These are phyloP conservation scores for Tyto alba DNA, from an alignment of 2,113 vertebrate genomes.

Conservation along the genomic window DNA sequence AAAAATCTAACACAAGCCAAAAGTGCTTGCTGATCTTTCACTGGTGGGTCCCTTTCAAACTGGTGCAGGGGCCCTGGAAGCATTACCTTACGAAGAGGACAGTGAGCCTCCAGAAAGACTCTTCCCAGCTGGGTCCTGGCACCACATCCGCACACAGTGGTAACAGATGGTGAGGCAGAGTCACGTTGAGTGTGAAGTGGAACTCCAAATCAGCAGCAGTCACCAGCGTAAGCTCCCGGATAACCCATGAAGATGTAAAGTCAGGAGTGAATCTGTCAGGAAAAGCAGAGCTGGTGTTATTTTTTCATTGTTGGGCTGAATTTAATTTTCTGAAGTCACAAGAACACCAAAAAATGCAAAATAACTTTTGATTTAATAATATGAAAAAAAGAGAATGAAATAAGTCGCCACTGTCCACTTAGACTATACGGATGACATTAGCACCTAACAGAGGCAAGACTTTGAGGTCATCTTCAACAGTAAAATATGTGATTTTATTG, in stretches of 20 bases:
- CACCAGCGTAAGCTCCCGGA: constrained; percentile 88
- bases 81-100: constrained; percentile 91
- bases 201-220: constrained; percentile 86
- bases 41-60: background rate
- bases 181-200: constrained; percentile 92
- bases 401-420: background rate
- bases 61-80: background rate
- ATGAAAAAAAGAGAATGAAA: background rate
- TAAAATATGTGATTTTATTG: background rate
- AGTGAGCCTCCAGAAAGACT: constrained; percentile 91
- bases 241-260: constrained; percentile 97
- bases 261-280: constrained; percentile 91
- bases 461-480: background rate
- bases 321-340: background rate
- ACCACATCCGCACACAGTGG: constrained; percentile 93
- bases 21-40: background rate
- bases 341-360: background rate
- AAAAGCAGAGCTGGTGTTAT: background rate
- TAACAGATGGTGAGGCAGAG: constrained; percentile 94
- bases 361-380: background rate
- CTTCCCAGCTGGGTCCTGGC: constrained; percentile 96
- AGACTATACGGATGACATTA: background rate
- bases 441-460: background rate
- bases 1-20: background rate
- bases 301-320: background rate